These are phyloP conservation scores for Jaculus jaculus DNA, from an alignment of 2,113 vertebrate species.

Conservation along the genomic window DNA sequence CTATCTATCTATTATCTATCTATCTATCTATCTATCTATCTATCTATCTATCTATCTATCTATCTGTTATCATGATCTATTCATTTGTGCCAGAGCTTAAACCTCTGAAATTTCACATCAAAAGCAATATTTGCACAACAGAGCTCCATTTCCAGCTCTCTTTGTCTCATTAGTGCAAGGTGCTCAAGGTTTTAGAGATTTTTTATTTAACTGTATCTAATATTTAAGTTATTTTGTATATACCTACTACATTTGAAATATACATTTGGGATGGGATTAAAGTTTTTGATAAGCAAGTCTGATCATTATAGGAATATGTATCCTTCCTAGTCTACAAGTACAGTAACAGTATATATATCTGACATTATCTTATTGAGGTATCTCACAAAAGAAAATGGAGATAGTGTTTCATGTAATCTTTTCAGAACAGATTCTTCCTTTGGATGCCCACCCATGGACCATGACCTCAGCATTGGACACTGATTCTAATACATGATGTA, in stretches of 20 bases:
- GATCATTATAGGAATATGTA: background rate
- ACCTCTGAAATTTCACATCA: no score
- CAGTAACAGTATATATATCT: background rate
- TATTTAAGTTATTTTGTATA: background rate
- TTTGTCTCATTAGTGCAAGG: background rate
- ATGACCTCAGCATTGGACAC: background rate
- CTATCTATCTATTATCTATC: no score
- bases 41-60: no score
- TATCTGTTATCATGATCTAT: no score
- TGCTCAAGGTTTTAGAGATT: background rate
- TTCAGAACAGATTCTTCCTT: background rate
- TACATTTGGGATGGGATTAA: background rate
- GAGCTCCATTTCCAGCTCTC: no score
- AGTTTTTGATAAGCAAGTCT: background rate
- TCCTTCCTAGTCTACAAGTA: background rate
- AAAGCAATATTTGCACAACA: background rate
- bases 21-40: no score
- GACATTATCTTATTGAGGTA: background rate
- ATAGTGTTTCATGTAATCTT: background rate
- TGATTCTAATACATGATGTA: background rate
- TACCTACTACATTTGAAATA: background rate
- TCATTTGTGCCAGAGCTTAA: background rate
- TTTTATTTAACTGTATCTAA: background rate
- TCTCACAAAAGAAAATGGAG: background rate
- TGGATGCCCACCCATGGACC: background rate